Evolutionary conservation across 2,888 invertebrate species (phyloP).

Genomic region (Drosophila meridionalis): DNA sequence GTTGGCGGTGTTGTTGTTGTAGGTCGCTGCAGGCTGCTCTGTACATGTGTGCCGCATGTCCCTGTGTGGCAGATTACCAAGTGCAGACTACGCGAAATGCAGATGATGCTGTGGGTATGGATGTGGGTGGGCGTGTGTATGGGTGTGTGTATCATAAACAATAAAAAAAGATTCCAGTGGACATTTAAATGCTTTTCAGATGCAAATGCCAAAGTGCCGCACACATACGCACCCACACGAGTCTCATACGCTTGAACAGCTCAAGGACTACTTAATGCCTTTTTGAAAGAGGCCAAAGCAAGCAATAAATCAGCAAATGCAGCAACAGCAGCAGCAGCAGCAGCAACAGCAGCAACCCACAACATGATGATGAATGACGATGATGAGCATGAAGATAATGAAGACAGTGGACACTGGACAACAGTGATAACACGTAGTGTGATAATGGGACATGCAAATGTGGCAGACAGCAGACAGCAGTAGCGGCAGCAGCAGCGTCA

Average conservation of each 20-base stretch:
- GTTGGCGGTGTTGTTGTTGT: neutral
- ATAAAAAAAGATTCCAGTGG: slow-evolving; percentile 7
- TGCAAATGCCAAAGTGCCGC: slow-evolving; percentile 23
- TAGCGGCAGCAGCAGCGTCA: neutral
- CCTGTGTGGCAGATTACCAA: slow-evolving; percentile 70
- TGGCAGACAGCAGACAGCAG: slow-evolving; percentile 1
- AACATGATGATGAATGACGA: slow-evolving; percentile 32
- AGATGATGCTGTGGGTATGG: slow-evolving; percentile 12
- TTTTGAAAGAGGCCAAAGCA: slow-evolving; percentile 26
- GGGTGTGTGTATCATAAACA: slow-evolving; percentile 1
- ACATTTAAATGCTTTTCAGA: slow-evolving; percentile 16
- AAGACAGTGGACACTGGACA: slow-evolving; percentile 38
- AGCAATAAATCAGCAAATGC: slow-evolving; percentile 60
- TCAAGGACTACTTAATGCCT: slow-evolving; percentile 16
- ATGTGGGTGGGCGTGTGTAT: neutral
- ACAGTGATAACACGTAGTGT: slow-evolving; percentile 23
- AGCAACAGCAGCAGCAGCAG: slow-evolving; percentile 39
- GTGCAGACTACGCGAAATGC: slow-evolving; percentile 14
- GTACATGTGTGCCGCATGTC: slow-evolving; percentile 5
- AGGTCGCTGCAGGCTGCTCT: slow-evolving; percentile 29
- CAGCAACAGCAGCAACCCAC: slow-evolving; percentile 36
- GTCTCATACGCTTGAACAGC: slow-evolving; percentile 1
- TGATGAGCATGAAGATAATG: slow-evolving; percentile 27
- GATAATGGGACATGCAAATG: slow-evolving; percentile 46
- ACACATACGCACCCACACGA: slow-evolving; percentile 10